phyloP scores from a whole-genome alignment of 2,797 vertebrate species.

The Acrocephalus scirpaceus region DNA sequence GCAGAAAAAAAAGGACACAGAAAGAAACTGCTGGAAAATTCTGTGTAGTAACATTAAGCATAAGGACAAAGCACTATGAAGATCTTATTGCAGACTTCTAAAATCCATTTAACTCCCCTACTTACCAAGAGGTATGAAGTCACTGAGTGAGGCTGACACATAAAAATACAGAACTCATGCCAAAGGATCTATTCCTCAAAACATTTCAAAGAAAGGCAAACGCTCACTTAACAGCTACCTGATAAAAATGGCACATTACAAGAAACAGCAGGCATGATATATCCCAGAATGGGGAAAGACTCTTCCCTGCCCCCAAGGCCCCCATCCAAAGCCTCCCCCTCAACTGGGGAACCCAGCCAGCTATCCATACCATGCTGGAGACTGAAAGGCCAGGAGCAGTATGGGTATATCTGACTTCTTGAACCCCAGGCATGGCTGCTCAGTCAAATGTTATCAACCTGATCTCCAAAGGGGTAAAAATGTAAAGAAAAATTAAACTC shows the following conservation, averaged over 20 bases:
- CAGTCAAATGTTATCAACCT: conserved; percentile 51
- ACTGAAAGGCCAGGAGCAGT: not conserved
- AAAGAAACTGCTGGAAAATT: conserved; percentile 1
- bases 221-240: conserved; percentile 36
- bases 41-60: not conserved
- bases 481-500: conserved; percentile 43
- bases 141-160: not conserved
- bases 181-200: conserved; percentile 15
- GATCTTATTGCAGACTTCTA: conserved; percentile 9
- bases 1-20: not conserved
- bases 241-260: conserved; percentile 11
- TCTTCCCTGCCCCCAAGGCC: not conserved
- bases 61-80: not conserved
- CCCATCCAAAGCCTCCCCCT: not conserved
- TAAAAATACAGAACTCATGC: conserved; percentile 33
- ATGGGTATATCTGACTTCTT: conserved; percentile 43
- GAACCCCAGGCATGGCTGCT: conserved; percentile 18
- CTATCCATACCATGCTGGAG: not conserved
- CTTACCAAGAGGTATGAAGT: conserved; percentile 46
- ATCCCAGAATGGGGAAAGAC: not conserved
- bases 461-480: conserved; percentile 51
- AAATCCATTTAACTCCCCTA: conserved; percentile 32
- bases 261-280: not conserved
- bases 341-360: not conserved
- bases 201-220: conserved; percentile 51